Conservation (phyloP, 2,797 vertebrate species). For the Sebastes itinus region DNA sequence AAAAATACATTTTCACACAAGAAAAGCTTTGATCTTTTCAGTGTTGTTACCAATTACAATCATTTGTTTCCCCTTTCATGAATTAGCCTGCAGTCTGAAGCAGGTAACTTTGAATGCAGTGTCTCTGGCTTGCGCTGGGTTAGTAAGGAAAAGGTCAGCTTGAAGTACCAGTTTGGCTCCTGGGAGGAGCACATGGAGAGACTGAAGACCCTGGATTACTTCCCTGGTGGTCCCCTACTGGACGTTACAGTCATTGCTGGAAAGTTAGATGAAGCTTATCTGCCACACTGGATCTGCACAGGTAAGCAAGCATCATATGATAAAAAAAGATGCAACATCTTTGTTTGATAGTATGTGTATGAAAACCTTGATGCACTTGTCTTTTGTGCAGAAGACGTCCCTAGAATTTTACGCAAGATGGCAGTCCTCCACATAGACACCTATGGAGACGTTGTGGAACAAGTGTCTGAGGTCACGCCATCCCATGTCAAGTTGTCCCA, state of each 20-base stretch:
- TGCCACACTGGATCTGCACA: conserved; percentile 40
- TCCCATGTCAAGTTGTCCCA: conserved; percentile 23
- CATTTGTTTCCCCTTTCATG: background rate
- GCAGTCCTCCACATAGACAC: conserved; percentile 15
- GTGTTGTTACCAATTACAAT: background rate
- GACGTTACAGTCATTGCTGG: conserved; percentile 25
- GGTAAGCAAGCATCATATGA: background rate
- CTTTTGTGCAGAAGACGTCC: background rate
- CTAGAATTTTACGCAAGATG: background rate
- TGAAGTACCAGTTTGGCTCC: conserved; percentile 25
- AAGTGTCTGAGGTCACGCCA: background rate
- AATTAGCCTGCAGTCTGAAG: conserved; percentile 14
- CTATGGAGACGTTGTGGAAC: conserved; percentile 33
- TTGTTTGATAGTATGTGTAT: background rate
- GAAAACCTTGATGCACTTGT: background rate
- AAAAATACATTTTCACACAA: background rate
- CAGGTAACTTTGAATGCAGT: conserved; percentile 35
- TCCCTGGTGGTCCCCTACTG: conserved; percentile 26
- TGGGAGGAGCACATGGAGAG: conserved; percentile 20
- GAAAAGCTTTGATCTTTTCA: background rate
- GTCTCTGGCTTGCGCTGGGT: conserved; percentile 35
- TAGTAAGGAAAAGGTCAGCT: conserved; percentile 2
- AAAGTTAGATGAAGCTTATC: conserved; percentile 1
- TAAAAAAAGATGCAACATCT: background rate
- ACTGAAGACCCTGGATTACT: background rate